Evolutionary conservation across 2,797 vertebrate species (phyloP).

Genomic region (Avahi laniger): DNA sequence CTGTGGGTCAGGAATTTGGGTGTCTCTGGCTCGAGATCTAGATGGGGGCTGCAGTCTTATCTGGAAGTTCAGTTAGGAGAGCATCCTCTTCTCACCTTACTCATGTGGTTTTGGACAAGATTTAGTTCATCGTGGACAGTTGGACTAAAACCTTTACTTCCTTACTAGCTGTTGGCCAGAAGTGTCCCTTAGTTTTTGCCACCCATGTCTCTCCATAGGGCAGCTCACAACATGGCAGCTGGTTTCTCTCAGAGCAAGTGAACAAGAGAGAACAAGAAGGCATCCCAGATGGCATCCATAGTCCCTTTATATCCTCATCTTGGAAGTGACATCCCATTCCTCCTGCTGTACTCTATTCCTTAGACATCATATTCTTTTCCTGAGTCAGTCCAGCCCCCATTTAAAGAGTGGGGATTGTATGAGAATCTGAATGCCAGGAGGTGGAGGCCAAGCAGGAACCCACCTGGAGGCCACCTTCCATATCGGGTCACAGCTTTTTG

Average conservation of each 20-base stretch:
- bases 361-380: background rate
- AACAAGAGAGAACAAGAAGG: background rate
- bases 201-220: background rate
- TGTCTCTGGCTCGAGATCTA: background rate
- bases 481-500: background rate
- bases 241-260: background rate
- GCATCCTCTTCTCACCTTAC: background rate
- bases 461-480: too few species aligned
- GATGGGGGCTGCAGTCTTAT: background rate
- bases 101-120: background rate
- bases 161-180: background rate
- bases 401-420: background rate
- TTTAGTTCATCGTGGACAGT: background rate
- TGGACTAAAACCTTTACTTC: background rate
- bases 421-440: background rate
- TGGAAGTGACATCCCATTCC: background rate
- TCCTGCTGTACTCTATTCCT: background rate
- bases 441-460: fast-evolving
- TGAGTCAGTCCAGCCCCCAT: background rate
- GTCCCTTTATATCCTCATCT: background rate
- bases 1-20: background rate
- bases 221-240: background rate
- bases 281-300: background rate
- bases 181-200: background rate
- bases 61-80: background rate